Base-by-base conservation (phyloP, 2,113 vertebrate genomes). In the Bombycilla garrulus region DNA sequence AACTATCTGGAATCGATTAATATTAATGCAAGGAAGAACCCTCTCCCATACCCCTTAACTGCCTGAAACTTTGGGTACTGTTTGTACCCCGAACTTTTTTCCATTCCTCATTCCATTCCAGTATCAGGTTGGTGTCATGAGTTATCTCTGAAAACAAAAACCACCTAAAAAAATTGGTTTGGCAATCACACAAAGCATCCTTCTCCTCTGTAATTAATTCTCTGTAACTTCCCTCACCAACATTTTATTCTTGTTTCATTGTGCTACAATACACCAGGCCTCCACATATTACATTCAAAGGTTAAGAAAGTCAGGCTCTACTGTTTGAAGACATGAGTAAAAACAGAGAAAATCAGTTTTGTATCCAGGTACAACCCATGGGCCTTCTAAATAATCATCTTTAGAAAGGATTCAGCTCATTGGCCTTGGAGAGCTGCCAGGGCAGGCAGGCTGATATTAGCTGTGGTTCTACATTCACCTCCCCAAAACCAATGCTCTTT, bases 301-400 rank as follows among this genome's bases (percentile, higher is more conserved):
- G 16, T 3, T 23, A 67, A 47, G n/a, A 42, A 72, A 80, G 80
- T 67, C 35, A 76, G 38, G 12, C 7, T 73, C 6, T 85, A 10
- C 25, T 53, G 13, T 29, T 67, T 33, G 26, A 66, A 89, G 23
- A 44, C 3, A 33, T 1, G 7, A 82, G 35, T 21, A 74, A 86
- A 88, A 86, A 12, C 8, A 58, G 0, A 66, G 8, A 64, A 64
- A 83, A 80, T 42, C 3, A 29, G 48, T 31, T 56, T 25, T 74
- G 16, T 10, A 53, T 35, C 24, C 29, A 77, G 19, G 24, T 83
- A 56, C 12, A 81, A 76, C 7, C 21, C 58, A 12, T 5, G 12
- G 17, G 38, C 1, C 1, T 54, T 48, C 38, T 57, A 20, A 2
- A 26, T 0, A n/a, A 9, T 24, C 12, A 47, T 13, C 60, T 67